Percentiles rank a stretch among this genome's conserved stretches.
Evolutionary conservation across 2,797 vertebrate species (phyloP).

Genomic region (Anniella stebbinsi): DNA sequence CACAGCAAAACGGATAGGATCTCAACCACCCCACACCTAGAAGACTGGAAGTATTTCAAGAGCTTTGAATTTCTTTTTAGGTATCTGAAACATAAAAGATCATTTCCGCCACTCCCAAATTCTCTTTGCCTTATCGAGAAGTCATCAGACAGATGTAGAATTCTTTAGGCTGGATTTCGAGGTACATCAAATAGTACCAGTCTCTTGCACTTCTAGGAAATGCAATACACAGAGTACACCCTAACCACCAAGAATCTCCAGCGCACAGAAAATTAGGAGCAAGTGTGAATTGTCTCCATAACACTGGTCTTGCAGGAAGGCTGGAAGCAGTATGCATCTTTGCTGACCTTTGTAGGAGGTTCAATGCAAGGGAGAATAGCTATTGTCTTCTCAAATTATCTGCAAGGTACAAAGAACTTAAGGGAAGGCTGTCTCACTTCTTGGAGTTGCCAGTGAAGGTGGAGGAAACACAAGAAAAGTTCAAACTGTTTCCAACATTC

Average conservation of each 20-base stretch:
- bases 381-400: not conserved
- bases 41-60: not conserved
- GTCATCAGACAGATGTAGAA: not conserved
- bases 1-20: not conserved
- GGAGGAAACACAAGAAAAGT: not conserved
- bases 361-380: not conserved
- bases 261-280: not conserved
- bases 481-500: not conserved
- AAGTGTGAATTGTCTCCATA: not conserved
- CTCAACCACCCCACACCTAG: not conserved
- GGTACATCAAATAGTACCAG: not conserved
- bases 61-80: not conserved
- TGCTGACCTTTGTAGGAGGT: not conserved
- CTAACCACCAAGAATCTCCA: not conserved
- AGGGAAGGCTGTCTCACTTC: not conserved
- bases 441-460: not conserved
- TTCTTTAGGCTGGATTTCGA: not conserved
- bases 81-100: not conserved
- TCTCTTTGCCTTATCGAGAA: not conserved
- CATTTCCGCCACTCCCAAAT: not conserved
- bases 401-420: not conserved
- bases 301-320: not conserved
- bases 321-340: not conserved
- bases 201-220: not conserved
- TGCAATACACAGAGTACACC: not conserved